These are phyloP conservation scores for Antheraea yamamai DNA, from an alignment of 2,888 invertebrate species.

Conservation along the genomic window DNA sequence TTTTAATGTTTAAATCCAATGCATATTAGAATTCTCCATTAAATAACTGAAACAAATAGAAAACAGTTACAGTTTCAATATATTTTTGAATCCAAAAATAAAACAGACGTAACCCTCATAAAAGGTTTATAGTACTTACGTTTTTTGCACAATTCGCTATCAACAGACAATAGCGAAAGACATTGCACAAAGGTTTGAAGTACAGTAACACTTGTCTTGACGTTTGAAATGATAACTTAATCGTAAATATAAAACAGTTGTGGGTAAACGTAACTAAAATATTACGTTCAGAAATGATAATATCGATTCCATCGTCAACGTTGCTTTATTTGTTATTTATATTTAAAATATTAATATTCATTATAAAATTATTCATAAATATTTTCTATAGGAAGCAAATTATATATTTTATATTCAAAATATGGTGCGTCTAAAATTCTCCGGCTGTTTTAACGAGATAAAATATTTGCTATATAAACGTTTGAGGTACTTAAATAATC, in stretches of 20 bases:
- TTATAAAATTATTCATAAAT: background rate
- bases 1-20: background rate
- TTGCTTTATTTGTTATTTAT: background rate
- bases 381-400: background rate
- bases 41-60: constrained; percentile 19
- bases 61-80: background rate
- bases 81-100: background rate
- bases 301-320: background rate
- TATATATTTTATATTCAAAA: background rate
- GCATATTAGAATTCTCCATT: background rate
- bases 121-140: background rate
- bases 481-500: constrained; percentile 6
- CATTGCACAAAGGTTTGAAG: background rate
- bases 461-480: constrained; percentile 17
- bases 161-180: background rate
- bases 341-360: background rate
- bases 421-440: background rate
- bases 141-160: background rate
- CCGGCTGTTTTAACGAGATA: background rate
- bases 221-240: constrained; percentile 5
- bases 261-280: constrained; percentile 14
- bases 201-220: constrained; percentile 19
- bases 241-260: background rate
- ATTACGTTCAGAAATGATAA: background rate
- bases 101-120: background rate